Percentiles rank a stretch among this genome's conserved stretches.
Conservation (phyloP, 2,888 invertebrate genomes). For the Agrochola macilenta region DNA sequence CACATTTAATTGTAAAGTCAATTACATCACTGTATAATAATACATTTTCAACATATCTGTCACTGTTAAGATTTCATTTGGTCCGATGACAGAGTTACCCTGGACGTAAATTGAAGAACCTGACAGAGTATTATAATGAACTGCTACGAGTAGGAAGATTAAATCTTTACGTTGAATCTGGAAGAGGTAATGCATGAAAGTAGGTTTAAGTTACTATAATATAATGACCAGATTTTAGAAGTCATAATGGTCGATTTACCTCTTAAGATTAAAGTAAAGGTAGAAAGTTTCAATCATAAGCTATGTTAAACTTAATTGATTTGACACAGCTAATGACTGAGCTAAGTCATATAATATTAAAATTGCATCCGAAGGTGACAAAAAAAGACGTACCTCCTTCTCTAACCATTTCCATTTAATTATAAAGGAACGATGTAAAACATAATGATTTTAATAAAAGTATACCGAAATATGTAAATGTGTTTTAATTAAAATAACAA, state of each 20-base stretch:
- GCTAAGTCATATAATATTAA: conserved; percentile 17
- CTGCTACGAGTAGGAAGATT: conserved; percentile 17
- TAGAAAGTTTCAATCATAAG: conserved; percentile 30
- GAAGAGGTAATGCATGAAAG: conserved; percentile 46
- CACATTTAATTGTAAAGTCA: conserved; percentile 67
- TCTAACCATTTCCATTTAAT: conserved; percentile 63
- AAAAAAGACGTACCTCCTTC: conserved; percentile 53
- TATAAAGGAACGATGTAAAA: conserved; percentile 71
- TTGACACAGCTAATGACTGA: conserved; percentile 47
- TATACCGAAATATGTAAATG: conserved; percentile 73
- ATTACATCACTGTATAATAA: conserved; percentile 72
- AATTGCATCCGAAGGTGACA: conserved; percentile 39
- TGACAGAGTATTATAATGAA: conserved; percentile 9
- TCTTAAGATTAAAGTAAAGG: conserved; percentile 49
- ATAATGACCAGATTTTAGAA: conserved; percentile 59
- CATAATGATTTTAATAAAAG: conserved; percentile 81
- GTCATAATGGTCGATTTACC: conserved; percentile 53
- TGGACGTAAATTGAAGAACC: conserved; percentile 13
- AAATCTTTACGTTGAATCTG: conserved; percentile 51
- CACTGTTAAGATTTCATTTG: conserved; percentile 50
- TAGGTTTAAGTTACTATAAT: conserved; percentile 55
- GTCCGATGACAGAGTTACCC: conserved; percentile 21
- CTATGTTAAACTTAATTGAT: conserved; percentile 21
- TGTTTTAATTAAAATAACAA: conserved; percentile 60
- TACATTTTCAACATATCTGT: conserved; percentile 73